Evolutionary conservation across 2,888 invertebrate species (phyloP).

Genomic region (Sisyra terminalis): DNA sequence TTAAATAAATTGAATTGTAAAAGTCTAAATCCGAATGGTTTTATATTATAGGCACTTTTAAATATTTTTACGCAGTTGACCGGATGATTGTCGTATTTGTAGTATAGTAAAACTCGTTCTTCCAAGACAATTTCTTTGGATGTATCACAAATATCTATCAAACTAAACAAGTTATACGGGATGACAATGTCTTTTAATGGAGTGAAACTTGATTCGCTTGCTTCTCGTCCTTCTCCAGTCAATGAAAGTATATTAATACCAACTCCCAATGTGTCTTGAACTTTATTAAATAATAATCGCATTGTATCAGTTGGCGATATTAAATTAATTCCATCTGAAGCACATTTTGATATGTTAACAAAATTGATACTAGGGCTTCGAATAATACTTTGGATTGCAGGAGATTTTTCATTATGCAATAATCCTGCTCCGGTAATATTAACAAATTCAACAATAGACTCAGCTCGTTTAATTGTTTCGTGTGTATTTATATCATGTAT

Average conservation of each 20-base stretch:
- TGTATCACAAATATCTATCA: conserved; percentile 93
- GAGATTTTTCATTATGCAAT: conserved; percentile 85
- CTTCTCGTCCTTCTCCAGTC: conserved; percentile 82
- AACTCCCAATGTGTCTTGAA: conserved; percentile 71
- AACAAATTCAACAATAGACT: conserved; percentile 64
- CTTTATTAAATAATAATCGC: conserved; percentile 54
- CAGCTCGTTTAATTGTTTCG: conserved; percentile 44
- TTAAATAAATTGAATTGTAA: conserved; percentile 87
- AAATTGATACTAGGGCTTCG: conserved; percentile 69
- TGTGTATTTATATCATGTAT: conserved; percentile 71
- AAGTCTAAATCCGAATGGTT: conserved; percentile 77
- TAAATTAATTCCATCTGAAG: conserved; percentile 82
- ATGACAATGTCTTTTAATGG: conserved; percentile 68
- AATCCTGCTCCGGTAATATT: conserved; percentile 88
- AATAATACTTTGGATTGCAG: conserved; percentile 79
- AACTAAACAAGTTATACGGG: conserved; percentile 82
- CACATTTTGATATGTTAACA: conserved; percentile 69
- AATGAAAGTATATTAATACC: conserved; percentile 81
- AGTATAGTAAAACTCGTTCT: conserved; percentile 81
- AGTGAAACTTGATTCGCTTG: conserved; percentile 73
- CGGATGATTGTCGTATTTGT: conserved; percentile 91
- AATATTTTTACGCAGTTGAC: conserved; percentile 97
- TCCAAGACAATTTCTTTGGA: conserved; percentile 81
- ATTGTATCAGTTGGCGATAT: conserved; percentile 75
- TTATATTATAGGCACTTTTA: conserved; percentile 66